phyloP scores from a whole-genome alignment of 2,113 vertebrate genomes.

The Amphilophus citrinellus region DNA sequence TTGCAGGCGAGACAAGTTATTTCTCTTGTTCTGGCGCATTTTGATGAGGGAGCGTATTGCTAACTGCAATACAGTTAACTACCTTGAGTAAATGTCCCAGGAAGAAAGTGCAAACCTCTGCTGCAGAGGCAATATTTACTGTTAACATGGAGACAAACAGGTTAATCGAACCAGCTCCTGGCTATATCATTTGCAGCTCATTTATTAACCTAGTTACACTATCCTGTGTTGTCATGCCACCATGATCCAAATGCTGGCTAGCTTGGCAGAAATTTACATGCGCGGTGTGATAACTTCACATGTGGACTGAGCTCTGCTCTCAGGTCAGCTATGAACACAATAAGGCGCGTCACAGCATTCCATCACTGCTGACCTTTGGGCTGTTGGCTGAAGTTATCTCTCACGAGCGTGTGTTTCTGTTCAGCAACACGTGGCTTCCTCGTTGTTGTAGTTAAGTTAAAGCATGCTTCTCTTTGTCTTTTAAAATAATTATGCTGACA shows the following conservation, averaged over 20 bases:
- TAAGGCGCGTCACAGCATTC: neutral
- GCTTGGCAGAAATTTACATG: slow-evolving; percentile 16
- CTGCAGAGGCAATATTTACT: neutral
- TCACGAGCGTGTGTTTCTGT: neutral
- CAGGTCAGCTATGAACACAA: slow-evolving; percentile 11
- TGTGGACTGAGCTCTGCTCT: slow-evolving; percentile 15
- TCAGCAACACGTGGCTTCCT: neutral
- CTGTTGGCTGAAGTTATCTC: neutral
- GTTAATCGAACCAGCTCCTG: neutral
- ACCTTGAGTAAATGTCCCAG: neutral
- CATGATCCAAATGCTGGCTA: neutral
- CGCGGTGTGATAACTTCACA: neutral
- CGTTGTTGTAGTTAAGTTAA: neutral
- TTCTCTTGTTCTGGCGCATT: neutral
- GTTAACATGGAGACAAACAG: neutral
- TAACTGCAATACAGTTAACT: neutral
- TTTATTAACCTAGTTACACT: neutral
- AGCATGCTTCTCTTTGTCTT: neutral
- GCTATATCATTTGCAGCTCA: neutral
- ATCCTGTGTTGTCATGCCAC: neutral
- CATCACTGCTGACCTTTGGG: neutral
- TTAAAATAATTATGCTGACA: neutral
- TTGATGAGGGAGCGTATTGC: neutral
- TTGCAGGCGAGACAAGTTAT: neutral
- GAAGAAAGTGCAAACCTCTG: neutral